These are phyloP conservation scores for Electrophaes corylata DNA, from an alignment of 2,888 invertebrate species.

Conservation along the genomic window DNA sequence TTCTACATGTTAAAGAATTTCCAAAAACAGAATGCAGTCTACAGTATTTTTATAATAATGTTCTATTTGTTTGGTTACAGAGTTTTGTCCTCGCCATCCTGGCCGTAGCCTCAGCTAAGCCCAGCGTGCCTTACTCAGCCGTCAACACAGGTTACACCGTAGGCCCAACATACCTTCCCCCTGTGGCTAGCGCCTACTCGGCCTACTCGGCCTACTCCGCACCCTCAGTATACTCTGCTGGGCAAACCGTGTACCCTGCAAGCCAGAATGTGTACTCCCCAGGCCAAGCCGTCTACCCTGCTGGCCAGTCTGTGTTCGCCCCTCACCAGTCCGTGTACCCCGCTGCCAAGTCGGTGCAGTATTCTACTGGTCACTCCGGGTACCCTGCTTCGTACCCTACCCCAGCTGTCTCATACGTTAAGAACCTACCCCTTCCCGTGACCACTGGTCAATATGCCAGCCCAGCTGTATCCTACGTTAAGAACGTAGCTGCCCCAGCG, in stretches of 20 bases:
- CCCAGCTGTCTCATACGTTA: constrained; percentile 20
- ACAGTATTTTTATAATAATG: neutral
- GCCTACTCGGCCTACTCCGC: constrained; percentile 11
- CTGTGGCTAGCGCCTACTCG: constrained; percentile 20
- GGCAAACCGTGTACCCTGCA: constrained; percentile 4
- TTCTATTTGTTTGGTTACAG: constrained; percentile 38
- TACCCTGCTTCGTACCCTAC: constrained; percentile 13
- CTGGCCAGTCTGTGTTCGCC: constrained; percentile 7
- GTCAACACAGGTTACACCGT: constrained; percentile 3
- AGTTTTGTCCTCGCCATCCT: constrained; percentile 48
- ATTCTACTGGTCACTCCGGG: neutral
- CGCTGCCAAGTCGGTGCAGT: constrained; percentile 3
- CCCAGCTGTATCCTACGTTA: constrained; percentile 9
- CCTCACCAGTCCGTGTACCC: constrained; percentile 7
- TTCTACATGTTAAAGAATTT: neutral
- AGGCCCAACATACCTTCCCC: constrained; percentile 10
- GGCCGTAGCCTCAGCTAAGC: constrained; percentile 56
- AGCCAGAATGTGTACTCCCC: neutral
- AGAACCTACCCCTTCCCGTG: constrained; percentile 13
- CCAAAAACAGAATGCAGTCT: neutral
- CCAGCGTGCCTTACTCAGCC: constrained; percentile 35
- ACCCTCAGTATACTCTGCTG: constrained; percentile 1
- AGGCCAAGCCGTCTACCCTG: neutral
- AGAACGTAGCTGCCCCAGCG: constrained; percentile 9
- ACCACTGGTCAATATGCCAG: constrained; percentile 1